Percentiles rank a stretch among this genome's conserved stretches.
phyloP scores from a whole-genome alignment of 2,113 vertebrate species.

The Grammomys surdaster region DNA sequence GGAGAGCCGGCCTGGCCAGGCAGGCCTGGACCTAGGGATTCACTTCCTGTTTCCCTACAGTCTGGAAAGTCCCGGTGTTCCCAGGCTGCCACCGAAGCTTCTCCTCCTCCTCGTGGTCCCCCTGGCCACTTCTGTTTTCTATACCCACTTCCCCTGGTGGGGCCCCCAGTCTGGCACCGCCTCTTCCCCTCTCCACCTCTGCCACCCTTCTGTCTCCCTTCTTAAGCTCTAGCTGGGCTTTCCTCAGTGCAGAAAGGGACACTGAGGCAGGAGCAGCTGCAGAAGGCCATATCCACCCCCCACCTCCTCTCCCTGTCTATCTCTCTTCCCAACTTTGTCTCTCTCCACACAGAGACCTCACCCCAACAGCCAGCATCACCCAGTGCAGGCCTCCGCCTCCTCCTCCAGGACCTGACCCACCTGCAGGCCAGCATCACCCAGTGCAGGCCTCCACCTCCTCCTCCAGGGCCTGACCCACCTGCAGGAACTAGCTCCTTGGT shows the following conservation, averaged over 20 bases:
- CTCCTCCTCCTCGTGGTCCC: constrained; percentile 17
- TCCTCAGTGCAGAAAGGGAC: not conserved
- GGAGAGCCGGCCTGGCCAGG: not conserved
- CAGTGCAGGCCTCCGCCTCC: too few relatives aligned
- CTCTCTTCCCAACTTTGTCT: too few relatives aligned
- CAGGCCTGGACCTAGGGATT: not conserved
- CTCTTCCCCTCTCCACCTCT: not conserved
- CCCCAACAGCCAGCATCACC: rapidly evolving
- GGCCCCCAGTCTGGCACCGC: not conserved
- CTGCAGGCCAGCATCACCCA: not conserved
- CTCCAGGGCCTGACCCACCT: not conserved
- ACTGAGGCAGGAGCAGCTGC: not conserved
- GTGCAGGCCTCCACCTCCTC: too few relatives aligned
- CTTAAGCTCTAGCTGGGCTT: not conserved
- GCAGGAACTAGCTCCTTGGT: not conserved
- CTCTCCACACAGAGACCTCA: rapidly evolving
- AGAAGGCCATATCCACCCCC: rapidly evolving
- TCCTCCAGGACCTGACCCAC: not conserved
- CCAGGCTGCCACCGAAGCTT: not conserved
- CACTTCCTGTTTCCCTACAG: constrained; percentile 75
- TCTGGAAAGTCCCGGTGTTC: constrained; percentile 79
- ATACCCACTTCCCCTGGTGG: constrained; percentile 59
- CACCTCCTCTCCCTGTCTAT: too few relatives aligned
- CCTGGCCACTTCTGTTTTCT: constrained; percentile 76
- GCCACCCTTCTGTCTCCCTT: not conserved